phyloP scores from a whole-genome alignment of 2,888 invertebrate species.

The Toxonevra muliebris region DNA sequence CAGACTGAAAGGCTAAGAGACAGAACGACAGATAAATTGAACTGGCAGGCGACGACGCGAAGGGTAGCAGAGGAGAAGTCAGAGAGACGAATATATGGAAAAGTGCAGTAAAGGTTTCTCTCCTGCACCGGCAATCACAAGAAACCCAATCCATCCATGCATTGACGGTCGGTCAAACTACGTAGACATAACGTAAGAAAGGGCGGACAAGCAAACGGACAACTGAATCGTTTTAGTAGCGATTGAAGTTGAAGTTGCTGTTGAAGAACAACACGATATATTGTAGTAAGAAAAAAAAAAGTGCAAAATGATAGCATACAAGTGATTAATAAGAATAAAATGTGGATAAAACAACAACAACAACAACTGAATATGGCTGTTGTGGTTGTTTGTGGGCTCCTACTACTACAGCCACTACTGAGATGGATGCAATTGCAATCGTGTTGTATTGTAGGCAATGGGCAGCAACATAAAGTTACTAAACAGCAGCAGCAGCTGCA shows the following conservation, averaged over 20 bases:
- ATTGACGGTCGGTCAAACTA: too few relatives aligned
- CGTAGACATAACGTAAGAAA: too few relatives aligned
- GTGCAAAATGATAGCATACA: constrained; percentile 21
- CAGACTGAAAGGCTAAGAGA: constrained; percentile 1
- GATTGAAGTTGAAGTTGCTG: not conserved
- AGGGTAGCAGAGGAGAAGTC: not conserved
- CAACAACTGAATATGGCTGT: not conserved
- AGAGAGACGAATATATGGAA: too few relatives aligned
- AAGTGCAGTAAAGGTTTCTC: too few relatives aligned
- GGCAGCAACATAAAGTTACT: not conserved
- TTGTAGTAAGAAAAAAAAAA: not conserved
- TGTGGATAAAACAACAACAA: constrained; percentile 20
- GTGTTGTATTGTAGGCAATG: not conserved
- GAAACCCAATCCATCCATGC: too few relatives aligned
- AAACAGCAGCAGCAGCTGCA: constrained; percentile 20
- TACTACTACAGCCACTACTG: not conserved
- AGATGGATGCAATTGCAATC: not conserved
- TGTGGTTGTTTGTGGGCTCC: not conserved
- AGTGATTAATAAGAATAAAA: constrained; percentile 34
- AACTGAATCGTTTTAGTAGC: too few relatives aligned
- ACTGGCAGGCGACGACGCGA: not conserved
- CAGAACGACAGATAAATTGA: not conserved
- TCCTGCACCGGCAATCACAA: too few relatives aligned
- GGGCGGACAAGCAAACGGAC: too few relatives aligned
- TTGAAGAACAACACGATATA: not conserved